A percentile compares a stretch with the other conserved stretches of the same genome.
phyloP scores from a whole-genome alignment of 1,140 invertebrate species.

The Paraescarpia echinospica region DNA sequence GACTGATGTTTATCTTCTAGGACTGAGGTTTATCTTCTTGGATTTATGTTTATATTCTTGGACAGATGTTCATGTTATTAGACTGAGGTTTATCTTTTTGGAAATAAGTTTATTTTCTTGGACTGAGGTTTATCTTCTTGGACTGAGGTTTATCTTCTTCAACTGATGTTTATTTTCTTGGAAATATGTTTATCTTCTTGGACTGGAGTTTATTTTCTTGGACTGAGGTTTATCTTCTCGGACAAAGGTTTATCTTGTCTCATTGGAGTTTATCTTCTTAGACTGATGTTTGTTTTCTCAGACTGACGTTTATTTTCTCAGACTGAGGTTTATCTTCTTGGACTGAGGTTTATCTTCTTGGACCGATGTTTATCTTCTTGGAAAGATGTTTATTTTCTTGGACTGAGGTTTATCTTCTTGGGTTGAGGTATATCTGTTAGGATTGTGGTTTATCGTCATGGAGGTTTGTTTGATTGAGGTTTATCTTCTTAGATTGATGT shows the following conservation, averaged over 20 bases:
- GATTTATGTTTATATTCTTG: too few relatives aligned
- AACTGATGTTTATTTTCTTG: not conserved
- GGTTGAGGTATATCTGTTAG: not conserved
- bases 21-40: too few relatives aligned
- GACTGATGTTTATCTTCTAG: too few relatives aligned
- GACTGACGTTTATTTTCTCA: not conserved
- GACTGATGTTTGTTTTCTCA: too few relatives aligned
- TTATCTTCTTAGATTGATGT: not conserved
- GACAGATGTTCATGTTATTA: not conserved
- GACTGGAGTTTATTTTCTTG: not conserved
- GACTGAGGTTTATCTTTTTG: not conserved
- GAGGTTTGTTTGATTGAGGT: not conserved
- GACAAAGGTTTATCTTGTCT: not conserved
- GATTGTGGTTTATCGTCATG: not conserved
- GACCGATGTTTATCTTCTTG: not conserved
- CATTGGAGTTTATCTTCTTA: not conserved
- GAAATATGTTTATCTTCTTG: not conserved
- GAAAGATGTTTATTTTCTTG: not conserved
- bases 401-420: not conserved
- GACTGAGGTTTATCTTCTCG: too few relatives aligned
- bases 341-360: not conserved
- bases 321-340: not conserved
- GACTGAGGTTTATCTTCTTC: not conserved
- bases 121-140: not conserved
- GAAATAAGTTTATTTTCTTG: not conserved